phyloP scores from a whole-genome alignment of 2,888 invertebrate genomes.

The Callimorpha dominula region DNA sequence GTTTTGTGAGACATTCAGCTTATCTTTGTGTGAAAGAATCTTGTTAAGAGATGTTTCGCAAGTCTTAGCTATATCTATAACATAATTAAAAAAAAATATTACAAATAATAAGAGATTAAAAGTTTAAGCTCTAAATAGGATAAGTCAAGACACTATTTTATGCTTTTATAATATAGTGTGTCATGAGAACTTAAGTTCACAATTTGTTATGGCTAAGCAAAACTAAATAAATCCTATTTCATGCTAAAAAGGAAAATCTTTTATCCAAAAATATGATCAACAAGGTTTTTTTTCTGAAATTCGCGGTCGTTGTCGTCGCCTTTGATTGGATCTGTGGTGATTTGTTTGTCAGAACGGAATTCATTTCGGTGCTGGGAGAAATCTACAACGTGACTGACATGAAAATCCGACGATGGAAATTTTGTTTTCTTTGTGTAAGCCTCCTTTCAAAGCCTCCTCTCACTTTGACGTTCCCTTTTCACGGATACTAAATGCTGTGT shows the following conservation, averaged over 20 bases:
- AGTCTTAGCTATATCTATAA: no score
- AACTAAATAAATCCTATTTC: slow-evolving; percentile 23
- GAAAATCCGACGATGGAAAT: slow-evolving; percentile 69
- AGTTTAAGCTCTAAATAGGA: not conserved
- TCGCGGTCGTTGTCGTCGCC: slow-evolving; percentile 55
- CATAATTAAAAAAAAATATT: not conserved
- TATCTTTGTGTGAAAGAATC: not conserved
- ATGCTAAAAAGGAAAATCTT: slow-evolving; percentile 18
- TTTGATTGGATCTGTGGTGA: slow-evolving; percentile 74
- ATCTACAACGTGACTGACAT: slow-evolving; percentile 76
- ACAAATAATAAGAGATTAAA: not conserved
- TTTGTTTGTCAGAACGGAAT: slow-evolving; percentile 74
- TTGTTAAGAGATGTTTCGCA: not conserved
- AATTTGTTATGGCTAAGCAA: slow-evolving; percentile 23
- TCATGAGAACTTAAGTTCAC: slow-evolving; percentile 12
- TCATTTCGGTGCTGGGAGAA: slow-evolving; percentile 68
- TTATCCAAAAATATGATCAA: slow-evolving; percentile 28
- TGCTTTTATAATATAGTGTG: not conserved
- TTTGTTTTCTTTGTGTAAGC: slow-evolving; percentile 72
- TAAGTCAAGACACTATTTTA: no score
- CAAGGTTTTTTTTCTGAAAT: slow-evolving; percentile 56
- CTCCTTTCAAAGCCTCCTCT: slow-evolving; percentile 60
- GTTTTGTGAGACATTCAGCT: slow-evolving; percentile 6
- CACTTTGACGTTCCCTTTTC: slow-evolving; percentile 63
- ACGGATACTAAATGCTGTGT: slow-evolving; percentile 52